Percentiles rank a stretch among this genome's conserved stretches.
Conservation (phyloP, 35 echinoderm and acorn worm species). For the Nesometra sesokonis region DNA sequence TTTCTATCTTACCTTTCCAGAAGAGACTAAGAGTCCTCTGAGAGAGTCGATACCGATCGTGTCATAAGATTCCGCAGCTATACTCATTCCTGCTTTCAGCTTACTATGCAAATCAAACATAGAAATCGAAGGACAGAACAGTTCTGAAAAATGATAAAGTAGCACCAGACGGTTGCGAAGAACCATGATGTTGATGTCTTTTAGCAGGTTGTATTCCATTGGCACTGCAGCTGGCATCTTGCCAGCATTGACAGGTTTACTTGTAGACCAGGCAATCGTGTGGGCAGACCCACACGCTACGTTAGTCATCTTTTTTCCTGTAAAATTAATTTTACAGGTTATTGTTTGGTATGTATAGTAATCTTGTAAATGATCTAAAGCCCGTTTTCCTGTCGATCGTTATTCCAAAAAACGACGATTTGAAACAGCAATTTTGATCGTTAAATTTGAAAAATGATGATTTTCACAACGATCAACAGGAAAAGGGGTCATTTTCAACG, state of each 20-base stretch:
- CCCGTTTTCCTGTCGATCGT: too few relatives aligned
- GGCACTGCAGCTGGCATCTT: constrained; percentile 62
- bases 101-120: constrained; percentile 93
- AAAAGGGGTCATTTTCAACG: too few relatives aligned
- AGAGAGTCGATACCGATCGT: constrained; percentile 73
- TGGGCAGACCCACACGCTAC: constrained; percentile 96
- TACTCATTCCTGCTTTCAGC: constrained; percentile 29
- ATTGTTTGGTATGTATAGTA: too few relatives aligned
- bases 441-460: too few relatives aligned
- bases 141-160: constrained; percentile 89
- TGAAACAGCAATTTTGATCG: too few relatives aligned
- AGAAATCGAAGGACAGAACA: constrained; percentile 96
- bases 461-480: too few relatives aligned
- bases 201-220: constrained; percentile 98
- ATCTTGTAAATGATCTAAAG: too few relatives aligned
- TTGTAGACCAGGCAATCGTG: constrained; percentile 97
- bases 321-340: neutral
- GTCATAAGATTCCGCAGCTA: constrained; percentile 6
- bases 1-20: constrained; percentile 73
- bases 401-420: too few relatives aligned
- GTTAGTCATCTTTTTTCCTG: constrained; percentile 97
- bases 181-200: constrained; percentile 72
- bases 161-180: constrained; percentile 82
- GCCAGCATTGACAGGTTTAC: constrained; percentile 92
- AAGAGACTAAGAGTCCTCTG: constrained; percentile 78